phyloP scores from a whole-genome alignment of 2,888 invertebrate genomes.

The Caenorhabditis panamensis region DNA sequence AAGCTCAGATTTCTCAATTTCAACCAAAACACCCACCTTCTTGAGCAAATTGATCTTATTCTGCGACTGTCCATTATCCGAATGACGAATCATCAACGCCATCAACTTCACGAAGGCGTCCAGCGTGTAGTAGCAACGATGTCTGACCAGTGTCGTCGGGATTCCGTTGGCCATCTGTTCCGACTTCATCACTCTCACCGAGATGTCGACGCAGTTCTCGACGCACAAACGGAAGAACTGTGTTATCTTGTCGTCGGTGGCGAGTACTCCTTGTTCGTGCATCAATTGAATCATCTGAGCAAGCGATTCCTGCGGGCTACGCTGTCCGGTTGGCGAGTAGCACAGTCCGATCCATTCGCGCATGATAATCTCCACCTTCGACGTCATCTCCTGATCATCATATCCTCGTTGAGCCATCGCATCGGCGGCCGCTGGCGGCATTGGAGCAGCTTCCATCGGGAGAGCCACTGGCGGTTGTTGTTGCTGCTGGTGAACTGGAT shows the following conservation, averaged over 20 bases:
- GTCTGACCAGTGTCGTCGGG: constrained; percentile 85
- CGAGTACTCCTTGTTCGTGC: constrained; percentile 95
- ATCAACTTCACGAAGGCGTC: constrained; percentile 80
- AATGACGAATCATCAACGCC: constrained; percentile 86
- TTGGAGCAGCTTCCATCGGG: constrained; percentile 46
- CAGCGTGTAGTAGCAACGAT: constrained; percentile 94
- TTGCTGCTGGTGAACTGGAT: constrained; percentile 1
- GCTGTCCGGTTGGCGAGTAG: constrained; percentile 84
- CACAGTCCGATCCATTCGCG: constrained; percentile 96
- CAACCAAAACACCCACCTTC: no score
- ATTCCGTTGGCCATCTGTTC: constrained; percentile 45
- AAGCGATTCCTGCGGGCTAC: constrained; percentile 87
- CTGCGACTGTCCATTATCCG: constrained; percentile 91
- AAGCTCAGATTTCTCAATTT: no score
- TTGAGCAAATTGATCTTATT: constrained; percentile 97
- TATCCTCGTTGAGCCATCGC: constrained; percentile 41
- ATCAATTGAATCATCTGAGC: constrained; percentile 90
- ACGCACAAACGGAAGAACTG: constrained; percentile 96
- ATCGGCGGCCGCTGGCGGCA: constrained; percentile 45
- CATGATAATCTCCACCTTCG: constrained; percentile 89
- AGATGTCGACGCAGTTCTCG: constrained; percentile 95
- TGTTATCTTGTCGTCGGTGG: constrained; percentile 97
- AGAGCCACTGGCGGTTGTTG: constrained; percentile 25
- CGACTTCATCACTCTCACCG: constrained; percentile 86
- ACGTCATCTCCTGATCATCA: constrained; percentile 61